A percentile compares a stretch with the other conserved stretches of the same genome.
Conservation (phyloP, 92 coral and sea anemone species). For the Galaxea fascicularis region DNA sequence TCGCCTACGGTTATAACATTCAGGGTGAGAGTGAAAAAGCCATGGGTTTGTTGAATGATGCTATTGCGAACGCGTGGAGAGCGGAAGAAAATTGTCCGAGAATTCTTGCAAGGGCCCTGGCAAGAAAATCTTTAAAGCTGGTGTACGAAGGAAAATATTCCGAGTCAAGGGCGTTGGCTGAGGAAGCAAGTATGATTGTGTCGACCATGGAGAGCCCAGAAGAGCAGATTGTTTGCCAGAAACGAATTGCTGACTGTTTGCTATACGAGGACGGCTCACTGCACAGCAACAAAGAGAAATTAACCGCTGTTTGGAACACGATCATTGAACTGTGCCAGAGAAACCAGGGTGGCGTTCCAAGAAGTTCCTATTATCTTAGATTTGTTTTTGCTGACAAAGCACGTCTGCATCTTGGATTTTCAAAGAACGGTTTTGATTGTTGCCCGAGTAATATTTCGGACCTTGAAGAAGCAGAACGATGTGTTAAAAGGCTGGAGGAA, state of each 20-base stretch:
- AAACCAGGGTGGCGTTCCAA: constrained; percentile 31
- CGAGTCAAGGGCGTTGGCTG: constrained; percentile 31
- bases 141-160: constrained; percentile 16
- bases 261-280: constrained; percentile 36
- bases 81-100: constrained; percentile 42
- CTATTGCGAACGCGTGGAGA: constrained; percentile 25
- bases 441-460: constrained; percentile 1
- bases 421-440: constrained; percentile 41
- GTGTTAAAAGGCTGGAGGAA: constrained; percentile 51
- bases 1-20: constrained; percentile 57
- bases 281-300: constrained; percentile 14
- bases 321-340: constrained; percentile 47
- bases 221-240: constrained; percentile 40
- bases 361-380: constrained; percentile 37
- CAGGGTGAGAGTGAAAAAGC: constrained; percentile 42
- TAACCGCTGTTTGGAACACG: constrained; percentile 20
- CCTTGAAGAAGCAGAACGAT: constrained; percentile 34
- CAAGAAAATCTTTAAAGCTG: constrained; percentile 49
- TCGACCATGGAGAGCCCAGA: constrained; percentile 44
- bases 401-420: constrained; percentile 51
- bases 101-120: constrained; percentile 29
- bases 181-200: constrained; percentile 30
- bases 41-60: constrained; percentile 32
- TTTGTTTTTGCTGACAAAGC: constrained; percentile 55
- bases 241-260: constrained; percentile 43